Percentiles rank a stretch among this genome's conserved stretches.
These are phyloP conservation scores for Drosophila orena DNA, from an alignment of 1,140 invertebrate species.

Conservation along the genomic window DNA sequence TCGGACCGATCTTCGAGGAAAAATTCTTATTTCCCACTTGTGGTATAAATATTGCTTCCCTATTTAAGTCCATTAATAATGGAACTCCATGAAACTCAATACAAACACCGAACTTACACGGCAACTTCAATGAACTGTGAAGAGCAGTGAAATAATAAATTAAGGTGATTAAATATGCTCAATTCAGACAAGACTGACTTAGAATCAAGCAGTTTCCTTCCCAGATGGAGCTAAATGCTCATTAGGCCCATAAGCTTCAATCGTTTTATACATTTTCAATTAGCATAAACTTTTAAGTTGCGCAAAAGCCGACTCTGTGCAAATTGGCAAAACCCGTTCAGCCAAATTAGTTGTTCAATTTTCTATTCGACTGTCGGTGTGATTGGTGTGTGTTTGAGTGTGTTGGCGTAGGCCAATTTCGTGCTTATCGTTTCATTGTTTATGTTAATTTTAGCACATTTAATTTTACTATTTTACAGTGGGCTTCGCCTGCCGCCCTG, in stretches of 20 bases:
- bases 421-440: constrained; percentile 79
- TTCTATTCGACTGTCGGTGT: constrained; percentile 32
- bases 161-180: background rate
- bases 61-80: background rate
- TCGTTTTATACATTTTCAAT: constrained; percentile 34
- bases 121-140: constrained; percentile 2
- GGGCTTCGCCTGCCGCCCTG: constrained; percentile 14
- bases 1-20: background rate
- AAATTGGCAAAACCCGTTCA: constrained; percentile 55
- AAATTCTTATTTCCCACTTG: background rate
- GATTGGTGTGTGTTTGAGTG: constrained; percentile 4
- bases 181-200: background rate
- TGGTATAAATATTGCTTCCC: background rate
- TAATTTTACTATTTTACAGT: constrained; percentile 73
- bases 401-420: constrained; percentile 51
- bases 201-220: background rate
- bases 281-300: constrained; percentile 41
- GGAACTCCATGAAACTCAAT: background rate
- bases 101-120: background rate
- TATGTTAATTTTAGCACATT: constrained; percentile 78
- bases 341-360: constrained; percentile 78
- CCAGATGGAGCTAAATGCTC: no score
- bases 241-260: background rate
- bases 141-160: background rate
- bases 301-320: constrained; percentile 23